Evolutionary conservation across 1,140 invertebrate species (phyloP), one percentile per base, ranked within the genome.

Genomic region (Portunus trituberculatus): DNA sequence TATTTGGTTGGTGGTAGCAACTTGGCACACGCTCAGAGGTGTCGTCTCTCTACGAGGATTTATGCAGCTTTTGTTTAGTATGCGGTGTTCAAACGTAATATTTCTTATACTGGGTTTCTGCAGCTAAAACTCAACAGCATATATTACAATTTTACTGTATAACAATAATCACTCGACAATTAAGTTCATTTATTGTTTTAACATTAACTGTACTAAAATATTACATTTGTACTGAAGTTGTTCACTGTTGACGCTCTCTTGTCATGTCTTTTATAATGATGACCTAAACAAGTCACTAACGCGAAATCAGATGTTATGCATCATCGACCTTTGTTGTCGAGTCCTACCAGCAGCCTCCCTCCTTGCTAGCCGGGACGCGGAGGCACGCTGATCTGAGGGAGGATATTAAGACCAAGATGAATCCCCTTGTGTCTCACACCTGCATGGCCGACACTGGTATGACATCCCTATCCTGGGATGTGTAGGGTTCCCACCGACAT

Each of bases 1-100:
- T 76, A 76, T n/a, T 76, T 76, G 67, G 67, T 76, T n/a, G 67
- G 67, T 76, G 67, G 67, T n/a, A n/a, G 67, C 67, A 8, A 76
- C 67, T n/a, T 76, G 67, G 67, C 67, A 76, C 20, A 76, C 67
- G 6, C 67, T 76, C n/a, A 76, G 20, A 7, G 20, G 20, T 76
- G 67, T 76, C 67, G 67, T 76, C 52, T 59, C 10, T n/a, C 67
- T n/a, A 20, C n/a, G n/a, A n/a, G 1, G 20, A 76, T 3, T n/a
- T 76, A 76, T 76, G 67, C 67, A 76, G 20, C 67, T 76, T 76
- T 76, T n/a, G n/a, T 20, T n/a, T 7, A 8, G 6, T 76, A n/a
- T n/a, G 67, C 67, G 6, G 2, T 76, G n/a, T n/a, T 76, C 67
- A 20, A 76, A 76, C 12, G 8, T 10, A 76, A n/a, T n/a, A n/a